Percentiles rank a stretch among this genome's conserved stretches.
These are phyloP conservation scores for Xenopus borealis DNA, from an alignment of 2,113 vertebrate species.

Conservation along the genomic window DNA sequence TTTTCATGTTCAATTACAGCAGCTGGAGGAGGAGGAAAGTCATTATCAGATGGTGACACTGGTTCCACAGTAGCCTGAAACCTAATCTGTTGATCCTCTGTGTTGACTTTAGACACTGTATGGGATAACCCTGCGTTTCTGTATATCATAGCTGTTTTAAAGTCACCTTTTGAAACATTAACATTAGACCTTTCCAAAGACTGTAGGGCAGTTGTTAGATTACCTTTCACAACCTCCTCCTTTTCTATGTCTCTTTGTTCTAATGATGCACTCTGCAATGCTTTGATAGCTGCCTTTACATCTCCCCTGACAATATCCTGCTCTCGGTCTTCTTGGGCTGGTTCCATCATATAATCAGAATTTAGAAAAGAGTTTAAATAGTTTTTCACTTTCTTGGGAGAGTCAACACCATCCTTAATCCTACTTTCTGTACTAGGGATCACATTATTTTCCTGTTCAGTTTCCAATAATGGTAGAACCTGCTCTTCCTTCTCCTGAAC, in stretches of 20 bases:
- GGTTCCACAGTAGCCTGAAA: constrained; percentile 50
- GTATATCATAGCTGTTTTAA: constrained; percentile 82
- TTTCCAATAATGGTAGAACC: constrained; percentile 57
- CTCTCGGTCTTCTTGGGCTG: constrained; percentile 68
- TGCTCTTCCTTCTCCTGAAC: constrained; percentile 63
- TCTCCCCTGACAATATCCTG: constrained; percentile 68
- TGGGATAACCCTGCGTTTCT: constrained; percentile 68
- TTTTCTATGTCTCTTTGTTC: constrained; percentile 70
- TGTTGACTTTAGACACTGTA: constrained; percentile 58
- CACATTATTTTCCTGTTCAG: constrained; percentile 57
- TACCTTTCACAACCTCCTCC: constrained; percentile 79
- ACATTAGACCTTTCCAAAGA: constrained; percentile 82
- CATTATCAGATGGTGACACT: constrained; percentile 56
- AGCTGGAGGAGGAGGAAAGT: constrained; percentile 73
- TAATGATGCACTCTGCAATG: constrained; percentile 58
- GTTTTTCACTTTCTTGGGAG: constrained; percentile 59
- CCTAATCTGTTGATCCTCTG: constrained; percentile 48
- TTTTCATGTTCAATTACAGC: constrained; percentile 60
- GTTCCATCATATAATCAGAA: constrained; percentile 68
- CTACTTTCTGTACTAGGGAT: constrained; percentile 61
- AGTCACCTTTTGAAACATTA: constrained; percentile 78
- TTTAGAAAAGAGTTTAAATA: constrained; percentile 63
- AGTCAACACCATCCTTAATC: constrained; percentile 63
- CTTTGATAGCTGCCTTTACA: constrained; percentile 67
- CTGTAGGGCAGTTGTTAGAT: constrained; percentile 78